Evolutionary conservation across 2,888 invertebrate genomes (phyloP), one percentile per base, ranked within the genome.

Genomic region (Myopa tessellatipennis): DNA sequence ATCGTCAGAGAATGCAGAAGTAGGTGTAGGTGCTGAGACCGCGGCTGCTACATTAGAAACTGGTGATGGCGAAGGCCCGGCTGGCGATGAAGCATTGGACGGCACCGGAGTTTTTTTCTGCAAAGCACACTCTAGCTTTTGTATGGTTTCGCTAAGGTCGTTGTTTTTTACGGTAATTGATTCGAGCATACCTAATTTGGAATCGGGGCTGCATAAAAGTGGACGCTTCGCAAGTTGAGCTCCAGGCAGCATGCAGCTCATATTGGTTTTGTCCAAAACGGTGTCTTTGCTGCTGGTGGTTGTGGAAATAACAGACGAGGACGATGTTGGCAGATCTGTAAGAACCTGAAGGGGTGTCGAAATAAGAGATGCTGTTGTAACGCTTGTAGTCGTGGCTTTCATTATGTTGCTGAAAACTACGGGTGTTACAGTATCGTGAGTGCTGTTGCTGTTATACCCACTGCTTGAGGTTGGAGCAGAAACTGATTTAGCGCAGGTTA

Each of bases 91-190:
- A 18, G n/a, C 16, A 38, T 10, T 36, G 36, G 52, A 34, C 55
- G 65, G 63, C 10, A 87, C 86, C 4, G 87, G 86, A 4, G 88
- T 87, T 77, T 86, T 87, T n/a, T 87, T 84, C 79, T 87, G 88
- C 74, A 89, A 89, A 73, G 88, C 90, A 78, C 88, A 88, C 80
- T 90, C 90, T 40, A 92, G 85, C 84, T 92, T 92, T 86, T 92
- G 92, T 84, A 92, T 92, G 0, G 92, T 92, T 80, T 92, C 92
- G 81, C 91, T 92, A 14, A 92, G 85, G 58, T 92, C 92, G 82
- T 91, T 92, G 79, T 92, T 92, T 81, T 91, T 92, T 0, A 87
- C 87, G 38, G 85, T 81, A 77, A 89, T 85, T 26, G 89, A 86
- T 74, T 89, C 89, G 14, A 89, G 80, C 61, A 89, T 87, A 74